A percentile compares a stretch with the other conserved stretches of the same genome.
Conservation (phyloP, 2,113 vertebrate species). For the Semicossyphus pulcher region DNA sequence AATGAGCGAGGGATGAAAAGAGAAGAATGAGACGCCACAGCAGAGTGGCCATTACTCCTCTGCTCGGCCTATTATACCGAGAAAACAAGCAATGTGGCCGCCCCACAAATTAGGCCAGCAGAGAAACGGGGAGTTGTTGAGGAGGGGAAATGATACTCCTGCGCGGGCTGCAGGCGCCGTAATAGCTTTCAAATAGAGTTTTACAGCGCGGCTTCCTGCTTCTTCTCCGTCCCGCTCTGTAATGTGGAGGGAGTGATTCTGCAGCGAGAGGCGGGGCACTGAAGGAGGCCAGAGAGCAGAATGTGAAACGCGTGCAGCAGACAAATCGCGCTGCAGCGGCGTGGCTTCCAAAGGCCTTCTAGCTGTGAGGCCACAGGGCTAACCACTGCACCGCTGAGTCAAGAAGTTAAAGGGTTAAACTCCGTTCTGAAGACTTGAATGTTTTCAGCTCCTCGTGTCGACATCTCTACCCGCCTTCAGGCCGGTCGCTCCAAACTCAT, state of each 20-base stretch:
- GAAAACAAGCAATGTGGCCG: conserved; percentile 67
- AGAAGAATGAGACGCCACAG: conserved; percentile 27
- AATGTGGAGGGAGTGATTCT: conserved; percentile 24
- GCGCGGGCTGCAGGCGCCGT: conserved; percentile 45
- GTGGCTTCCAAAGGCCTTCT: background rate
- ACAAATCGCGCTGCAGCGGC: background rate
- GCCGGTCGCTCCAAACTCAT: too few species aligned
- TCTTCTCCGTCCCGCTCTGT: background rate
- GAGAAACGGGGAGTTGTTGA: conserved; percentile 46
- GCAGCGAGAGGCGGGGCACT: background rate
- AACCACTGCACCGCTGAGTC: too few species aligned
- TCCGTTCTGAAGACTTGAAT: too few species aligned
- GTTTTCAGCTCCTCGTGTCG: too few species aligned
- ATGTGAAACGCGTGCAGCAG: background rate
- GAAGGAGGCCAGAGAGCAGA: background rate
- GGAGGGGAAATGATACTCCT: conserved; percentile 49
- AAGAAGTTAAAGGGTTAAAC: too few species aligned
- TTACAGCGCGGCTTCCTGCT: background rate
- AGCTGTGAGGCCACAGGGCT: too few species aligned
- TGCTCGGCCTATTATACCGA: conserved; percentile 57
- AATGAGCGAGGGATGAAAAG: conserved; percentile 63
- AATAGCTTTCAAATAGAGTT: conserved; percentile 62
- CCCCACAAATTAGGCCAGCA: conserved; percentile 59
- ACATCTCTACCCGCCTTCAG: too few species aligned
- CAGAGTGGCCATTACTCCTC: conserved; percentile 52